These are phyloP conservation scores for Pachyuromys duprasi DNA, from an alignment of 2,797 vertebrate genomes.

Conservation along the genomic window DNA sequence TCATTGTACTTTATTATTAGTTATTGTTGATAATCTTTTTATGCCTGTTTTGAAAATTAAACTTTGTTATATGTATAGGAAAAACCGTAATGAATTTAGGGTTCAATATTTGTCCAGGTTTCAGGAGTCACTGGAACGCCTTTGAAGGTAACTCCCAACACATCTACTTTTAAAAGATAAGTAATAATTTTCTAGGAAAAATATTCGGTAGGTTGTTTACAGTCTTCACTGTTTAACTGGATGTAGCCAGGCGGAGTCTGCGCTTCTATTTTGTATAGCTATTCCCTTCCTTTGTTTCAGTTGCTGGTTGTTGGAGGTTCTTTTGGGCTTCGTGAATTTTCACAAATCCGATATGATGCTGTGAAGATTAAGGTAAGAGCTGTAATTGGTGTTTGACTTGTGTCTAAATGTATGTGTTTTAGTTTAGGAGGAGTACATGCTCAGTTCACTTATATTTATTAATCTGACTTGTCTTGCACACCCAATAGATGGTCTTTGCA, in stretches of 20 bases:
- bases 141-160: neutral
- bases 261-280: slow-evolving; percentile 12
- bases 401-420: neutral
- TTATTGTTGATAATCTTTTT: neutral
- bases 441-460: neutral
- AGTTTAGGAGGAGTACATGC: neutral
- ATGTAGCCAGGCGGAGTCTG: neutral
- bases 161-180: slow-evolving; percentile 36
- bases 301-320: slow-evolving; percentile 95
- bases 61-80: neutral
- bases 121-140: neutral
- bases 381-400: neutral
- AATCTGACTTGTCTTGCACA: slow-evolving; percentile 39
- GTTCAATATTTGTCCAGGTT: neutral
- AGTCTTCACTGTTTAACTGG: slow-evolving; percentile 32
- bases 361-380: slow-evolving; percentile 92
- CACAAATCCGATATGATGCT: slow-evolving; percentile 96
- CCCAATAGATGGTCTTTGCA: neutral
- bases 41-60: neutral
- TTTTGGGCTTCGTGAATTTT: slow-evolving; percentile 95
- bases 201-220: neutral
- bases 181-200: slow-evolving; percentile 36
- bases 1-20: slow-evolving; percentile 3
- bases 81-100: neutral
- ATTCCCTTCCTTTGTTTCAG: slow-evolving; percentile 87